Base-by-base conservation (phyloP, 2,888 invertebrate species). In the Pammene fasciana region DNA sequence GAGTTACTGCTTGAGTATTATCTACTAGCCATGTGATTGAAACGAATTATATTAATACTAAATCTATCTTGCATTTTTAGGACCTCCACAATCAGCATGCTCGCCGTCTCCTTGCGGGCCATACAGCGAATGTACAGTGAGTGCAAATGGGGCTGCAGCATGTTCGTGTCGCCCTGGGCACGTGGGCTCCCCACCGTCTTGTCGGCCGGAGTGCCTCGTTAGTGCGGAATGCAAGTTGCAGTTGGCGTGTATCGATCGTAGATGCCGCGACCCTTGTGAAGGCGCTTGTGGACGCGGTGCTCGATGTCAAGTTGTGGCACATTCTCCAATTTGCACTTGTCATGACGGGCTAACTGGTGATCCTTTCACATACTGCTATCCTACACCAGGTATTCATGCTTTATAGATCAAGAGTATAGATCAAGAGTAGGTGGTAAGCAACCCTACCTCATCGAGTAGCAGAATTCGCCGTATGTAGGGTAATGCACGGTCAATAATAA, bases 21-120 rank as follows among this genome's bases (percentile, higher is more conserved):
- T 56, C 38, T 6, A 14, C 9, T 36, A 26, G 2, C 26, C 26
- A 26, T 26, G 26, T 26, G 26, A 26, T 26, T 26, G 26, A 4
- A 26, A 26, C 10, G 10, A 60, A 48, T 48, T 48, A 3, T 14
- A 13, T n/a, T 6, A 60, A 14, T 46, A 14, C 6, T 60, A 14
- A 9, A 4, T 10, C 26, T 26, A 1, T 55, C 26, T 18, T 54
- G 16, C 10, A 14, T 79, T 57, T n/a, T 46, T 13, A 77, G 74
- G 75, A 72, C 75, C 67, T 82, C 85, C 38, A 73, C 78, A 54
- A 74, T 87, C 82, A 57, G 92, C 94, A 11, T 97, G 97, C 82
- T 90, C 94, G 54, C 97, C 96, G 59, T 95, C 95, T 60, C 96
- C 97, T 0, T 97, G 97, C 80, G 96, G 96, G 6, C 93, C 95